Percentiles rank a stretch among this genome's conserved stretches.
Evolutionary conservation across 1,140 invertebrate genomes (phyloP).

Genomic region (Drosophila yakuba): DNA sequence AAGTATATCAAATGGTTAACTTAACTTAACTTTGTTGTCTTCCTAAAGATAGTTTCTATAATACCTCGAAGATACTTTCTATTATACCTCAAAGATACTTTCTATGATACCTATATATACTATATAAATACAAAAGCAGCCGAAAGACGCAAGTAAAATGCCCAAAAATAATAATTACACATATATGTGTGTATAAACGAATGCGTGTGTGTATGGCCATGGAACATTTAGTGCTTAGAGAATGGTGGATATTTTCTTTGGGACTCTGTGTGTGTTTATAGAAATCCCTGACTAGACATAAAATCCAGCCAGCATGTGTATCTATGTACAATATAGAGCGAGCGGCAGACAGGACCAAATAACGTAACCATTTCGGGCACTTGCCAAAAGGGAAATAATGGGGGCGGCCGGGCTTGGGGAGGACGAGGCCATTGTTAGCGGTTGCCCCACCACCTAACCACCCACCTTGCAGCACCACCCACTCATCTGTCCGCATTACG

Average conservation of each 20-base stretch:
- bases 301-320: conserved; percentile 68
- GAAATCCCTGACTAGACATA: conserved; percentile 72
- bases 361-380: conserved; percentile 52
- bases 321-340: neutral
- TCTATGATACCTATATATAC: too few relatives aligned
- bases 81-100: too few relatives aligned
- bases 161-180: neutral
- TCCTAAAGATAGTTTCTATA: too few relatives aligned
- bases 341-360: conserved; percentile 22
- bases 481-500: conserved; percentile 18
- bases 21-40: too few relatives aligned
- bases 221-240: neutral
- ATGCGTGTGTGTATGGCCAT: neutral
- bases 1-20: too few relatives aligned
- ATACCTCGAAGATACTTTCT: too few relatives aligned
- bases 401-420: conserved; percentile 2
- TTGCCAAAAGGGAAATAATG: conserved; percentile 15
- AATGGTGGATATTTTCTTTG: conserved; percentile 14
- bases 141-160: neutral
- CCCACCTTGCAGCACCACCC: neutral
- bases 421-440: conserved; percentile 55
- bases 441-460: neutral
- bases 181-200: neutral
- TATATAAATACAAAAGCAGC: neutral
- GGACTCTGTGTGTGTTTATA: conserved; percentile 56